Evolutionary conservation across 2,888 invertebrate genomes (phyloP).

Genomic region (Thereva unica): DNA sequence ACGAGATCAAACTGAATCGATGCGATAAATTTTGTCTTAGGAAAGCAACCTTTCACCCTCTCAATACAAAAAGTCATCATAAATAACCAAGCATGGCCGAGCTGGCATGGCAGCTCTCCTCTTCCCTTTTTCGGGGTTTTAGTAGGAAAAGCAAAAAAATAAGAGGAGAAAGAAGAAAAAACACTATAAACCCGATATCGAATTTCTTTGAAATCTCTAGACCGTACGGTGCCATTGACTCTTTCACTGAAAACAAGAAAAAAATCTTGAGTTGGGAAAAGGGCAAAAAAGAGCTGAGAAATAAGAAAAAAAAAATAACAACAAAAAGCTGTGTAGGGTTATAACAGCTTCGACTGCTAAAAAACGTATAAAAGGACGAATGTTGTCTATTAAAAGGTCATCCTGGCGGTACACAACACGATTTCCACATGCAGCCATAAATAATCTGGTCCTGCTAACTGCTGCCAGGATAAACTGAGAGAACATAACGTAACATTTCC

Average conservation of each 20-base stretch:
- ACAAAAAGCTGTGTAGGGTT: conserved; percentile 14
- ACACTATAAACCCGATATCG: background rate
- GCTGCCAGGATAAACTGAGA: conserved; percentile 4
- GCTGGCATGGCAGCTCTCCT: background rate
- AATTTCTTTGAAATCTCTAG: conserved; percentile 25
- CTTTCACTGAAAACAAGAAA: conserved; percentile 1
- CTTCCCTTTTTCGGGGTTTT: too few relatives aligned
- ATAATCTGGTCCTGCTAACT: conserved; percentile 17
- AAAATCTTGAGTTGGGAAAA: background rate
- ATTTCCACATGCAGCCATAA: conserved; percentile 16
- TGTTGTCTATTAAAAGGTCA: conserved; percentile 26
- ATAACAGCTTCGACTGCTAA: background rate
- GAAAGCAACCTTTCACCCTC: conserved; percentile 28
- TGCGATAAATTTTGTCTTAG: conserved; percentile 17
- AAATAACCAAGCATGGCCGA: conserved; percentile 21
- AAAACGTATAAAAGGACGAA: conserved; percentile 3
- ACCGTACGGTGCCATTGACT: conserved; percentile 28
- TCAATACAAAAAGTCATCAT: conserved; percentile 14
- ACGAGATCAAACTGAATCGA: background rate
- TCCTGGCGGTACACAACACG: conserved; percentile 18
- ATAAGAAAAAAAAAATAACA: conserved; percentile 11
- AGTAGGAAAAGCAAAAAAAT: too few relatives aligned
- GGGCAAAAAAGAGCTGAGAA: conserved; percentile 1
- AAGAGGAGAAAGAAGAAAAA: too few relatives aligned
- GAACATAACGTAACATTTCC: conserved; percentile 11